Conservation (phyloP, 2,888 invertebrate species). For the Ypsolopha sequella region DNA sequence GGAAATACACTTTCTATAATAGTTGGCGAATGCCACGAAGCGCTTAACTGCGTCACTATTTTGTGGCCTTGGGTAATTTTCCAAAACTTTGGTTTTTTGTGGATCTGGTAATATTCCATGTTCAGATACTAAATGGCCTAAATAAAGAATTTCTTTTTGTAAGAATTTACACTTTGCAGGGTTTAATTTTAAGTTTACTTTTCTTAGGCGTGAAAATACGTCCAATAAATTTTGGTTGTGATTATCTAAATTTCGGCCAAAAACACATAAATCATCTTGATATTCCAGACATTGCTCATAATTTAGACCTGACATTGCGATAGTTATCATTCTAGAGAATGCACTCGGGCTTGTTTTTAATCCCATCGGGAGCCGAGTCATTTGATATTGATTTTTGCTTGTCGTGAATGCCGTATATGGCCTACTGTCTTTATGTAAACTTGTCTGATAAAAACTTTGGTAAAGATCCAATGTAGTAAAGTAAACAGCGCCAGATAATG, state of each 20-base stretch:
- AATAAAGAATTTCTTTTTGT: slow-evolving; percentile 10
- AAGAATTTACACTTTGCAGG: slow-evolving; percentile 10
- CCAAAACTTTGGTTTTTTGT: not conserved
- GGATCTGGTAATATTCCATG: slow-evolving; percentile 8
- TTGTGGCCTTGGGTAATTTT: slow-evolving; percentile 9
- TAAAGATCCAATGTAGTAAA: not conserved
- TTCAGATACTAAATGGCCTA: slow-evolving; percentile 9
- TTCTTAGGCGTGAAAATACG: slow-evolving; percentile 7
- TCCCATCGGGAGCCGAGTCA: slow-evolving; percentile 12
- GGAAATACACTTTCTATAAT: slow-evolving; percentile 11
- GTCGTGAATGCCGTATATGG: slow-evolving; percentile 11
- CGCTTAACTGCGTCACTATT: slow-evolving; percentile 6
- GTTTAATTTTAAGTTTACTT: slow-evolving; percentile 9
- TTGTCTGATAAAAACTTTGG: not conserved
- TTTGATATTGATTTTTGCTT: slow-evolving; percentile 11
- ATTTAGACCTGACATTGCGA: slow-evolving; percentile 11
- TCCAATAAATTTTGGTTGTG: slow-evolving; percentile 8
- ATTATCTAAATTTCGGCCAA: not conserved
- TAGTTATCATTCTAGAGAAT: slow-evolving; percentile 10
- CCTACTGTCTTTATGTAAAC: slow-evolving; percentile 5
- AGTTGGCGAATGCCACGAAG: slow-evolving; percentile 9
- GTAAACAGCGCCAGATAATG: not conserved
- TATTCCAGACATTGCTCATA: slow-evolving; percentile 6
- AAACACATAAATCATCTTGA: not conserved
- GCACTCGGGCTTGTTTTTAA: slow-evolving; percentile 12